These are phyloP conservation scores for Drosophila albomicans DNA, from an alignment of 1,140 invertebrate species.

Conservation along the genomic window DNA sequence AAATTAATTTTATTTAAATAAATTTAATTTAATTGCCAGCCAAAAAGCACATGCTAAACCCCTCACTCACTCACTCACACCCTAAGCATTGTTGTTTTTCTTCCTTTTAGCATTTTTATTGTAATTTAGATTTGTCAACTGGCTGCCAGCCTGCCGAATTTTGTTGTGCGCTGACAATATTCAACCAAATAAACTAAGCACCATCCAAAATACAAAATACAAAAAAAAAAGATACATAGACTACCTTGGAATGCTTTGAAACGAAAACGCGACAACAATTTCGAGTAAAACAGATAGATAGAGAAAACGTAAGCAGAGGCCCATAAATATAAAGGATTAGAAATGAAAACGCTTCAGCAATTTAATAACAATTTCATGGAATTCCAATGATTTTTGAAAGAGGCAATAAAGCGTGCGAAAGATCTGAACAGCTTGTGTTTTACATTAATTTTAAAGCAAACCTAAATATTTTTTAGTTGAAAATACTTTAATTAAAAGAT, in stretches of 20 bases:
- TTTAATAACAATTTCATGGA: background rate
- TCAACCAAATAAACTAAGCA: conserved; percentile 39
- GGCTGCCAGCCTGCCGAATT: conserved; percentile 36
- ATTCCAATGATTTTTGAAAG: background rate
- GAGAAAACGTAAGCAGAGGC: background rate
- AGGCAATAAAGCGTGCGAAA: too few relatives aligned
- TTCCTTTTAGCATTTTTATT: conserved; percentile 52
- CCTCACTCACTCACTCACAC: conserved; percentile 33
- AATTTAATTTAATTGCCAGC: conserved; percentile 83
- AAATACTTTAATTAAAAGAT: too few relatives aligned
- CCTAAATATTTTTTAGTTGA: too few relatives aligned
- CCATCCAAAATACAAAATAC: conserved; percentile 13
- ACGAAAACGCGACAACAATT: background rate
- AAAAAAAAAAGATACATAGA: conserved; percentile 16
- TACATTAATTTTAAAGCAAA: too few relatives aligned
- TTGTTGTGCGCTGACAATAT: conserved; percentile 35
- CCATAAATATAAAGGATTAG: conserved; percentile 4
- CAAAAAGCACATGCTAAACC: conserved; percentile 48
- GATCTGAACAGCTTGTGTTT: too few relatives aligned
- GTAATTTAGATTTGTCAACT: conserved; percentile 75
- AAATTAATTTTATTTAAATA: conserved; percentile 84
- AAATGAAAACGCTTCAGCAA: background rate
- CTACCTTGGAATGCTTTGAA: conserved; percentile 43
- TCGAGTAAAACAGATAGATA: background rate
- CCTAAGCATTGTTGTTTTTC: conserved; percentile 28